Conservation (phyloP, 2,113 vertebrate species). For the Ceuthmochares aereus region DNA sequence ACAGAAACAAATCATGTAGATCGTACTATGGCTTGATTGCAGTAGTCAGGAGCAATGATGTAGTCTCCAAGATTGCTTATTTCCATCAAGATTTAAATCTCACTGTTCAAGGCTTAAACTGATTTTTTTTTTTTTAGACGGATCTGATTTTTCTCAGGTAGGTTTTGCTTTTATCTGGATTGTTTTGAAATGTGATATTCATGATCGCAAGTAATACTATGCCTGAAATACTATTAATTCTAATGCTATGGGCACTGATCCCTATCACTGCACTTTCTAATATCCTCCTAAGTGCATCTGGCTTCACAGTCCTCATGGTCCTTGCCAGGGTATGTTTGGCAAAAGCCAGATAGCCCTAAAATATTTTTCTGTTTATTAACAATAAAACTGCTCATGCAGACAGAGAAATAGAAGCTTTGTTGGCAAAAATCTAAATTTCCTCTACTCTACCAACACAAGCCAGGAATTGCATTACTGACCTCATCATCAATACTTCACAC, state of each 20-base stretch:
- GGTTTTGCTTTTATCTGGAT: not conserved
- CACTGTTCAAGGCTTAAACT: not conserved
- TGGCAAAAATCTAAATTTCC: not conserved
- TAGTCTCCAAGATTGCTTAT: not conserved
- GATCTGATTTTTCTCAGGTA: not conserved
- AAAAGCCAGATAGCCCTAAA: not conserved
- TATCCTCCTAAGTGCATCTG: not conserved
- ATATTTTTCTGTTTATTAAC: not conserved
- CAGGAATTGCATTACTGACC: not conserved
- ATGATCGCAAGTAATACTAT: not conserved
- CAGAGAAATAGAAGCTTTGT: not conserved
- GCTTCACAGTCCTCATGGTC: not conserved
- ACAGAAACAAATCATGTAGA: not conserved
- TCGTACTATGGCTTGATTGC: rapidly evolving
- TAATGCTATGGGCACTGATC: not conserved
- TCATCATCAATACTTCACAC: not conserved
- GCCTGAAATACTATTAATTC: not conserved
- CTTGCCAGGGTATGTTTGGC: not conserved
- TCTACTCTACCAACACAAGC: not conserved
- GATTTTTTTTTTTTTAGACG: not conserved
- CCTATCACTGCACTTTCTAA: not conserved
- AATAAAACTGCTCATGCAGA: not conserved
- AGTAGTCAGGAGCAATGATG: not conserved
- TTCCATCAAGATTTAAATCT: not conserved
- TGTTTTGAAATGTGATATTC: not conserved